These are phyloP conservation scores for Drosophila paranaensis DNA, from an alignment of 2,888 invertebrate species.

Conservation along the genomic window DNA sequence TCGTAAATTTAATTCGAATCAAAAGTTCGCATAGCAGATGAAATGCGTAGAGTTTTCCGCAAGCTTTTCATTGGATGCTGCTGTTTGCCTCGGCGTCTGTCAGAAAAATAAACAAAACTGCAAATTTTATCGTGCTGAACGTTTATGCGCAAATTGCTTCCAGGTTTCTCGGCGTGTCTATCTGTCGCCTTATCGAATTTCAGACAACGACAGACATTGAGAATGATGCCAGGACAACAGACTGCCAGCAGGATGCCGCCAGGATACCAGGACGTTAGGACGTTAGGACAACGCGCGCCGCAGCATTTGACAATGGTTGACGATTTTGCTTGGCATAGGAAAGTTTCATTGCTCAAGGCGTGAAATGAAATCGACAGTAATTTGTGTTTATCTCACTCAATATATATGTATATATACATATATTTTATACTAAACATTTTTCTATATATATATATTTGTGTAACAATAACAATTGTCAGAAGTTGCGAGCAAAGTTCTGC, in stretches of 20 bases:
- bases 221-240: slow-evolving; percentile 36
- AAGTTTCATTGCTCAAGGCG: slow-evolving; percentile 76
- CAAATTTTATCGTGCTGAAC: slow-evolving; percentile 78
- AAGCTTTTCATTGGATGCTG: slow-evolving; percentile 46
- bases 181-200: slow-evolving; percentile 73
- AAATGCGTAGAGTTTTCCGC: slow-evolving; percentile 37
- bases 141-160: slow-evolving; percentile 81
- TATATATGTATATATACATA: slow-evolving; percentile 5
- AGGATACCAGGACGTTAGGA: slow-evolving; percentile 15
- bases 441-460: background rate
- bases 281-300: slow-evolving; percentile 13
- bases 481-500: slow-evolving; percentile 60
- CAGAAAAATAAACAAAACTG: slow-evolving; percentile 82
- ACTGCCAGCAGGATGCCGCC: background rate
- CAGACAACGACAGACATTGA: slow-evolving; percentile 48
- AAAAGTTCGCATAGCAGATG: slow-evolving; percentile 43
- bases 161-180: slow-evolving; percentile 64
- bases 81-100: slow-evolving; percentile 64
- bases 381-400: slow-evolving; percentile 68
- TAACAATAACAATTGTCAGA: slow-evolving; percentile 72
- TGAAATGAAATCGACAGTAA: slow-evolving; percentile 79
- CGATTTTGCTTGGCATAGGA: slow-evolving; percentile 58
- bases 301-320: slow-evolving; percentile 51
- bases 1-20: slow-evolving; percentile 70
- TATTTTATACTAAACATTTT: slow-evolving; percentile 6